A percentile compares a stretch with the other conserved stretches of the same genome.
Conservation (phyloP, 2,888 invertebrate species). For the Drosophila mettleri region DNA sequence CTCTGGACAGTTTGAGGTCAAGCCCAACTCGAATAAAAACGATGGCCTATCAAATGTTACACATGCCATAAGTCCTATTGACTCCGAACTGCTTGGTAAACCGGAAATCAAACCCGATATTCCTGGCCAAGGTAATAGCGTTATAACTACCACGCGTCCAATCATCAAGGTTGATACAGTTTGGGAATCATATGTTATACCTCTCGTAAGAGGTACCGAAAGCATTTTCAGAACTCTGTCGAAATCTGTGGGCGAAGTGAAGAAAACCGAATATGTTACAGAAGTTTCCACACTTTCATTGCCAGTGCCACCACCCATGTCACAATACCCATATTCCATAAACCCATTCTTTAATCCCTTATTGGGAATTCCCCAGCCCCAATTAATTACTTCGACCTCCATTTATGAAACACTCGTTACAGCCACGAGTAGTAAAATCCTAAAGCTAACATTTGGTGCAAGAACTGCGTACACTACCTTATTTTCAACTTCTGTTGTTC, state of each 20-base stretch:
- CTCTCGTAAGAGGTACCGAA: slow-evolving; percentile 90
- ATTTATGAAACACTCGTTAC: slow-evolving; percentile 92
- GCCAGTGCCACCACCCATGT: slow-evolving; percentile 82
- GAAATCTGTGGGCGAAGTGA: slow-evolving; percentile 91
- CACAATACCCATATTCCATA: slow-evolving; percentile 82
- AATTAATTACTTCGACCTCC: slow-evolving; percentile 92
- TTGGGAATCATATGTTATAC: slow-evolving; percentile 93
- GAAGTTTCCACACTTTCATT: slow-evolving; percentile 90
- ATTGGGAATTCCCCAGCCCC: slow-evolving; percentile 88
- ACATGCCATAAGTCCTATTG: slow-evolving; percentile 26
- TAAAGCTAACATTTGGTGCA: slow-evolving; percentile 95
- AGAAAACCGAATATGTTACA: slow-evolving; percentile 91
- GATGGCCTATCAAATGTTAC: slow-evolving; percentile 55
- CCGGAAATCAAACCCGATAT: slow-evolving; percentile 84
- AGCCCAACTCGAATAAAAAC: slow-evolving; percentile 57
- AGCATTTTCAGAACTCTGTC: slow-evolving; percentile 92
- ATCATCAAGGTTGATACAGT: slow-evolving; percentile 91
- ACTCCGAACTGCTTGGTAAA: slow-evolving; percentile 20
- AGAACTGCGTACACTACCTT: slow-evolving; percentile 95
- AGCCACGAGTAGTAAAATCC: slow-evolving; percentile 91
- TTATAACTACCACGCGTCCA: slow-evolving; percentile 91
- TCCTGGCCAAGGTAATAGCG: slow-evolving; percentile 86
- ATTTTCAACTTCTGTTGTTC: slow-evolving; percentile 92
- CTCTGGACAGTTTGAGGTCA: slow-evolving; percentile 85
- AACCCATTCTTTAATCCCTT: slow-evolving; percentile 84